A percentile compares a stretch with the other conserved stretches of the same genome.
Evolutionary conservation across 2,113 vertebrate species (phyloP).

Genomic region (Sitta europaea): DNA sequence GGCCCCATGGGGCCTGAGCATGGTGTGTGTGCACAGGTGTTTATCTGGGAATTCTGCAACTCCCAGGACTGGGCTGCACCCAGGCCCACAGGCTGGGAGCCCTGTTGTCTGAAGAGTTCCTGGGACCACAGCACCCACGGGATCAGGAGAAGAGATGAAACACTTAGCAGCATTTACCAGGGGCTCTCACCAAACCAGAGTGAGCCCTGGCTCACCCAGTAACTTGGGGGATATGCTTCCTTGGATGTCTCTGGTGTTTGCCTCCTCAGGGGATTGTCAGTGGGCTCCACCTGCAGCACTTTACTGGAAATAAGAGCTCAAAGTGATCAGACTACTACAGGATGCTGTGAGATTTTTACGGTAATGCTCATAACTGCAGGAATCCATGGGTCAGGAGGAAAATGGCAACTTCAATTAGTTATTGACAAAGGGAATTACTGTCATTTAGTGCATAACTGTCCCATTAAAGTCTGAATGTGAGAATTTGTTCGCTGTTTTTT

Average conservation of each 20-base stretch:
- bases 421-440: background rate
- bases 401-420: background rate
- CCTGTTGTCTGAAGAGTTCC: too few relatives aligned
- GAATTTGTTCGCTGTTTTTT: background rate
- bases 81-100: too few relatives aligned
- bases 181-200: too few relatives aligned
- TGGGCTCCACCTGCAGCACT: background rate
- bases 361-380: background rate
- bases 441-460: background rate
- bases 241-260: background rate
- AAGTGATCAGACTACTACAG: background rate
- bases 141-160: too few relatives aligned
- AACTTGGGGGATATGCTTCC: background rate
- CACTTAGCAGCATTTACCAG: too few relatives aligned
- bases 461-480: background rate
- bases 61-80: too few relatives aligned
- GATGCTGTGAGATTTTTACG: background rate
- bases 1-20: too few relatives aligned
- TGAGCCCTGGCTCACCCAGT: background rate
- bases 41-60: too few relatives aligned
- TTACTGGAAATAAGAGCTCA: background rate
- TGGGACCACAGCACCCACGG: too few relatives aligned
- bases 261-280: background rate
- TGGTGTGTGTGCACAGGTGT: too few relatives aligned
- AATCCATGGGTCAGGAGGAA: background rate